Conservation (phyloP, 2,113 vertebrate genomes). For the Saimiri boliviensis region DNA sequence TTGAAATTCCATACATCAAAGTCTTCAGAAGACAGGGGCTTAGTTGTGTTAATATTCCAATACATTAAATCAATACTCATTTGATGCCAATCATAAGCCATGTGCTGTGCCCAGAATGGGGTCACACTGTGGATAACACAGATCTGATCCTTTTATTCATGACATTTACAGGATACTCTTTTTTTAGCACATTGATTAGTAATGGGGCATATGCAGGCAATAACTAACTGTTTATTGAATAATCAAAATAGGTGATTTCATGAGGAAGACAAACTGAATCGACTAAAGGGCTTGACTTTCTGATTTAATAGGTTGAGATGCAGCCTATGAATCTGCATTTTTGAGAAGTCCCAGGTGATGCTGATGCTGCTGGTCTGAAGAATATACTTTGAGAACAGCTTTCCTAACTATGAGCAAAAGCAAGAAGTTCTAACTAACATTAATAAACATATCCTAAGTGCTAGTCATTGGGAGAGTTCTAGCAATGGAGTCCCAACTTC, state of each 20-base stretch:
- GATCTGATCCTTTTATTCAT: not conserved
- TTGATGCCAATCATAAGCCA: too few species aligned
- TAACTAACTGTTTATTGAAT: not conserved
- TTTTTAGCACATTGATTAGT: not conserved
- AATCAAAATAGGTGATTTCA: not conserved
- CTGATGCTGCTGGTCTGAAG: not conserved
- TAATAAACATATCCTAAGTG: too few species aligned
- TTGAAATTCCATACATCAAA: not conserved
- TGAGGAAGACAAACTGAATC: not conserved
- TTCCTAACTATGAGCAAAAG: not conserved
- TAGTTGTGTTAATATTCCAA: not conserved
- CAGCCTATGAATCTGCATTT: not conserved
- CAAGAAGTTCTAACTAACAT: not conserved
- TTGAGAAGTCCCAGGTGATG: not conserved
- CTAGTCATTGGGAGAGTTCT: too few species aligned
- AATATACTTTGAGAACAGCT: not conserved
- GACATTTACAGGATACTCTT: not conserved
- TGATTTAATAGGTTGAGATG: not conserved
- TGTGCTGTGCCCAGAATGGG: not conserved
- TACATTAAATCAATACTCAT: not conserved
- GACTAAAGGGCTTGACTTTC: not conserved
- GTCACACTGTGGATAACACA: not conserved
- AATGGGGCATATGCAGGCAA: not conserved
- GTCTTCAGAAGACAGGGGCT: not conserved
- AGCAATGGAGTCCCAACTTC: not conserved